phyloP scores from a whole-genome alignment of 2,113 vertebrate species.

The Austrofundulus limnaeus region DNA sequence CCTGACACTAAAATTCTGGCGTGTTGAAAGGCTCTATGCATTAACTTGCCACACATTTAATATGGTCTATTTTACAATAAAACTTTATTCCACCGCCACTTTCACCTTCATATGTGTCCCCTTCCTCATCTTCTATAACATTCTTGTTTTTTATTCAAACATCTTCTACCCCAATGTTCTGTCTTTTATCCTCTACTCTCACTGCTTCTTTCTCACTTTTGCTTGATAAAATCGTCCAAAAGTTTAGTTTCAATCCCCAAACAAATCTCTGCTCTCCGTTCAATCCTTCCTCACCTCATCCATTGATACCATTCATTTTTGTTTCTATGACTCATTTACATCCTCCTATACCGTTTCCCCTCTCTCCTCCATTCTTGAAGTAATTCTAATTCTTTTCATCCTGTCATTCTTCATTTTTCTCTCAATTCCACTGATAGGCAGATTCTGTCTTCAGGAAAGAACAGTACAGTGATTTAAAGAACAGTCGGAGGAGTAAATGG shows the following conservation, averaged over 20 bases:
- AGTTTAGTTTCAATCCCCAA: constrained; percentile 16
- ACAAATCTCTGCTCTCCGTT: not conserved
- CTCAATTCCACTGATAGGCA: constrained; percentile 8
- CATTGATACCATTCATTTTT: constrained; percentile 9
- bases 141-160: constrained; percentile 1
- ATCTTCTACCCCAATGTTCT: constrained; percentile 3
- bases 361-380: not conserved
- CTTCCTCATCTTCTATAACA: not conserved
- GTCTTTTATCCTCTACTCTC: constrained; percentile 11
- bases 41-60: too few relatives aligned
- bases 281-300: constrained; percentile 13
- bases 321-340: not conserved
- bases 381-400: not conserved
- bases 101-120: not conserved
- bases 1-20: too few relatives aligned
- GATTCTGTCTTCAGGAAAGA: constrained; percentile 7
- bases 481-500: too few relatives aligned
- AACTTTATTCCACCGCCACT: too few relatives aligned
- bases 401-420: constrained; percentile 15
- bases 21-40: too few relatives aligned
- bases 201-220: constrained; percentile 2
- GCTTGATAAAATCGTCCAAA: not conserved
- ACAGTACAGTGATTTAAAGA: too few relatives aligned
- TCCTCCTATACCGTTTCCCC: not conserved
- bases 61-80: too few relatives aligned